Evolutionary conservation across 2,113 vertebrate genomes (phyloP), one percentile per base, ranked within the genome.

Genomic region (Cisticola juncidis): DNA sequence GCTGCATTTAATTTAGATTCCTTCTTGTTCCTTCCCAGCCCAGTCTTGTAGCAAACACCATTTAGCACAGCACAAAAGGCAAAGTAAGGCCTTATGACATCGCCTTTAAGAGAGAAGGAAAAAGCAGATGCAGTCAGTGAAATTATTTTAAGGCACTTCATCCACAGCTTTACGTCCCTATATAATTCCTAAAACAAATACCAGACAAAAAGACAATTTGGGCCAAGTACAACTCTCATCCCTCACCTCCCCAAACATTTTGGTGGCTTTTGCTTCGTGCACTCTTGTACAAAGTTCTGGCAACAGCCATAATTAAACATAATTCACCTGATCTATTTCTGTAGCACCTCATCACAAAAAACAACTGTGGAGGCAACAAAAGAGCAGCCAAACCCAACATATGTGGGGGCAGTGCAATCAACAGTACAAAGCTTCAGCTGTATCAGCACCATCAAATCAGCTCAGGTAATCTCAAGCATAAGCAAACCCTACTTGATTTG

Each of bases 51-150:
- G 53, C 97, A 77, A 81, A 99, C 71, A 33, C 99, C 99, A 94
- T 99, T 98, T 54, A 99, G 97, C 93, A 99, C 97, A 71, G 98
- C 99, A 97, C 99, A 99, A 88, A 99, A 99, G 56, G 99, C 99
- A 98, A 99, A 99, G 81, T 98, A 99, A 60, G 98, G 85, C 28
- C 98, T 98, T 77, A 97, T 91, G 19, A 98, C 50, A 70, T 98
- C 96, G 4, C 97, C 99, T 99, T 96, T 60, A 96, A 94, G 94
- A 79, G 40, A 92, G 58, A 42, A 36, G 53, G 48, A 51, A 58
- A 48, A 58, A 19, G 14, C 7, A 91, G 20, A 28, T 0, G 2
- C 2, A 23, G 50, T 20, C 26, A 80, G 14, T 56, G 29, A 71
- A 36, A 33, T 31, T 44, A 78, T 8, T 58, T 45, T 50, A 70